Percentiles rank a stretch among this genome's conserved stretches.
Evolutionary conservation across 2,113 vertebrate species (phyloP).

Genomic region (Nipponia nippon): DNA sequence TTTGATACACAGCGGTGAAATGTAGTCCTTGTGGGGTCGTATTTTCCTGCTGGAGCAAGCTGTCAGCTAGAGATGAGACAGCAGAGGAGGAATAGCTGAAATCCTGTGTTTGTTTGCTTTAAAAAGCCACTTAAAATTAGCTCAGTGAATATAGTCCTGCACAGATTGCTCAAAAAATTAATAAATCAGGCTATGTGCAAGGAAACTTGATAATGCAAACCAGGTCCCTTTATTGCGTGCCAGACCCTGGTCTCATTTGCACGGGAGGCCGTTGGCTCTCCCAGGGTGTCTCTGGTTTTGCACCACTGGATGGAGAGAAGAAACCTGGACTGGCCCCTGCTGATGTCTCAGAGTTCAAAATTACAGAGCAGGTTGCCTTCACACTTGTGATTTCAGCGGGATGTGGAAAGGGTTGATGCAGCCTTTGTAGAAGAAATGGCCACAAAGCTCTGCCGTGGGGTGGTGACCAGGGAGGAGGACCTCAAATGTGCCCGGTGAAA

Average conservation of each 20-base stretch:
- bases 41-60: neutral
- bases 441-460: neutral
- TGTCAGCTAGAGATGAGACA: neutral
- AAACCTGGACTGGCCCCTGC: neutral
- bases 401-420: neutral
- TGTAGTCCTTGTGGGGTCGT: neutral
- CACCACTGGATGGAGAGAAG: neutral
- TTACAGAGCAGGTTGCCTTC: neutral
- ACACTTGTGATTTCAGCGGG: neutral
- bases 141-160: neutral
- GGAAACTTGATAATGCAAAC: conserved; percentile 2
- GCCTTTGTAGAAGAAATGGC: neutral
- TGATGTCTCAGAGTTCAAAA: neutral
- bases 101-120: conserved; percentile 43
- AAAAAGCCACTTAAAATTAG: conserved; percentile 45
- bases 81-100: neutral
- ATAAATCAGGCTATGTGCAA: neutral
- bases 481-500: neutral
- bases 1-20: neutral
- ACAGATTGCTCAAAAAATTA: neutral
- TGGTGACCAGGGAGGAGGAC: neutral
- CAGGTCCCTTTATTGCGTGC: neutral
- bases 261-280: neutral
- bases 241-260: neutral
- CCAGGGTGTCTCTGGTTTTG: neutral